A percentile compares a stretch with the other conserved stretches of the same genome.
These are phyloP conservation scores for Volucella inanis DNA, from an alignment of 2,888 invertebrate genomes.

Conservation along the genomic window DNA sequence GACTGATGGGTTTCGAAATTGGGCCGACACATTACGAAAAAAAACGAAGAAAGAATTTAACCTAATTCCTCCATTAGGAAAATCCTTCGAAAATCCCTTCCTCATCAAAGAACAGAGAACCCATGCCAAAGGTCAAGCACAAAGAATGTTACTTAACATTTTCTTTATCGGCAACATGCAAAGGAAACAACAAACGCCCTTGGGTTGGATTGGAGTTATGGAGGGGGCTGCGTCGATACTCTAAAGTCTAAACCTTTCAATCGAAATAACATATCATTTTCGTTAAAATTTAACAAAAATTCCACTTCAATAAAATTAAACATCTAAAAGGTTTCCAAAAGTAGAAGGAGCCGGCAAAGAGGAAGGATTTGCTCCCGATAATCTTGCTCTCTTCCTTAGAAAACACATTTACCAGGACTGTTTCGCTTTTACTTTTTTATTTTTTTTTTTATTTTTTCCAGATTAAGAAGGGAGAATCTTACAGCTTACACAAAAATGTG, in stretches of 20 bases:
- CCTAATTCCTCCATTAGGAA: slow-evolving; percentile 64
- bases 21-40: slow-evolving; percentile 19
- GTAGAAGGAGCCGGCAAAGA: not conserved
- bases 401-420: slow-evolving; percentile 16
- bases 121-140: slow-evolving; percentile 51
- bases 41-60: slow-evolving; percentile 22
- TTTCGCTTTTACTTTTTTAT: not conserved
- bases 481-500: slow-evolving; percentile 20
- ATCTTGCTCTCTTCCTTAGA: slow-evolving; percentile 12
- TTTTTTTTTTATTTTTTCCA: too few relatives aligned
- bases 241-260: slow-evolving; percentile 20
- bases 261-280: slow-evolving; percentile 45
- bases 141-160: slow-evolving; percentile 26
- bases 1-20: slow-evolving; percentile 13
- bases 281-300: slow-evolving; percentile 5
- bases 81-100: slow-evolving; percentile 59
- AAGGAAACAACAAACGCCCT: not conserved
- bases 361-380: slow-evolving; percentile 21
- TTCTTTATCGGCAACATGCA: not conserved
- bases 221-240: not conserved
- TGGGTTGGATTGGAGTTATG: too few relatives aligned
- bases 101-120: slow-evolving; percentile 54
- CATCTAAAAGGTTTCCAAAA: slow-evolving; percentile 16
- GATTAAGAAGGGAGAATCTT: not conserved
- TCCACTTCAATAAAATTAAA: slow-evolving; percentile 56